These are phyloP conservation scores for Hippocampus comes DNA, from an alignment of 2,113 vertebrate species.

Conservation along the genomic window DNA sequence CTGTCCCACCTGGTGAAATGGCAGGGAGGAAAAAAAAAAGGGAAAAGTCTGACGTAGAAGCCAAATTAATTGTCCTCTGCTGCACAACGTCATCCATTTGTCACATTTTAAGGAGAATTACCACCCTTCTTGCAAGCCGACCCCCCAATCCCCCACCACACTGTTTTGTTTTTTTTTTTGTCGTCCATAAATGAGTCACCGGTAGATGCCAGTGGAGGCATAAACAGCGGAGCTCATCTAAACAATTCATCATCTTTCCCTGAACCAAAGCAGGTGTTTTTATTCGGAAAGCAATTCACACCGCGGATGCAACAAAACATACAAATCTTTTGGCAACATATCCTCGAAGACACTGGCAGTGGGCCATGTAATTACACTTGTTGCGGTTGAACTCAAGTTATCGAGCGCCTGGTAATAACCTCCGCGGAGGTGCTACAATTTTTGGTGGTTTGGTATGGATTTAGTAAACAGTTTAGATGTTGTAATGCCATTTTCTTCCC, in stretches of 20 bases:
- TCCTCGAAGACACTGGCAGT: not conserved
- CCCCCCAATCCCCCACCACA: not conserved
- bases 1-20: not conserved
- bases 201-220: not conserved
- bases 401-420: not conserved
- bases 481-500: not conserved
- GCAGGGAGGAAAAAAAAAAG: not conserved
- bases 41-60: constrained; percentile 3
- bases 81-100: not conserved
- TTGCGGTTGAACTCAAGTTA: not conserved
- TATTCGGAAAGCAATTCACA: not conserved
- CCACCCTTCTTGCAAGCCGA: not conserved
- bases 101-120: not conserved
- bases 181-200: not conserved
- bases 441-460: not conserved
- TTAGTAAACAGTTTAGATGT: too few relatives aligned
- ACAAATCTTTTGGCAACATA: not conserved
- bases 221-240: not conserved
- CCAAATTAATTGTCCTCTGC: not conserved
- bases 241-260: not conserved
- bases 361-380: not conserved
- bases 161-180: not conserved
- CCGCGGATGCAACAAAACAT: not conserved
- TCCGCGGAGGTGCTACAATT: not conserved
- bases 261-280: not conserved